Base-by-base conservation (phyloP, 2,113 vertebrate species). In the Pituophis catenifer region DNA sequence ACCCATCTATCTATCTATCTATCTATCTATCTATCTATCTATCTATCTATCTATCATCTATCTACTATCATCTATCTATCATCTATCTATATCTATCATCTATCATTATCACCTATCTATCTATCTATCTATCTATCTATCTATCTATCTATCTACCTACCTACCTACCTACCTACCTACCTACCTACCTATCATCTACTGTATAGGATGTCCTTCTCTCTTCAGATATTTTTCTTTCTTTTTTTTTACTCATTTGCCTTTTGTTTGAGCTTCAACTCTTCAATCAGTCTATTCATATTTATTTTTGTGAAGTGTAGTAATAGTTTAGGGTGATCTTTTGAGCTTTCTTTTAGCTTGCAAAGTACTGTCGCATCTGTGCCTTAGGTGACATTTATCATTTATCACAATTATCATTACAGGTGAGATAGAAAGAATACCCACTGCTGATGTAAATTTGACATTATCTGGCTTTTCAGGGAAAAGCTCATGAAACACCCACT, bases 361-460 rank as follows among this genome's bases (percentile, higher is more conserved):
- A 93, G 23, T 0, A 75, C 89, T 95, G 6, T 96, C 70, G 93
- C 90, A 94, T 13, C 93, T 26, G 1, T 58, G 17, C 5, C 91
- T 94, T 94, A 2, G 70, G 86, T 97, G 92, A 93, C 89, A 95
- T 95, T 97, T 97, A 91, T 96, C 89, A 90, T 81, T 59, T 59
- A 59, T 26, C 58, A 59, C 58, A 59, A 59, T 59, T 94, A 94
- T 89, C 88, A 94, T 88, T 19, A 91, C 86, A 94, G 53, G 89
- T 59, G 8, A 94, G 93, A 95, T 94, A 86, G 54, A 65, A n/a
- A 29, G 29, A n/a, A 70, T n/a, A n/a, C 9, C 48, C 62, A 89
- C 87, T 94, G 97, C 94, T 95, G n/a, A 96, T 65, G 24, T 94
- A 90, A 96, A 96, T 97, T 97, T 97, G 97, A 4, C 92, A 96